Evolutionary conservation across 2,797 vertebrate species (phyloP).

Genomic region (Myotis myotis): DNA sequence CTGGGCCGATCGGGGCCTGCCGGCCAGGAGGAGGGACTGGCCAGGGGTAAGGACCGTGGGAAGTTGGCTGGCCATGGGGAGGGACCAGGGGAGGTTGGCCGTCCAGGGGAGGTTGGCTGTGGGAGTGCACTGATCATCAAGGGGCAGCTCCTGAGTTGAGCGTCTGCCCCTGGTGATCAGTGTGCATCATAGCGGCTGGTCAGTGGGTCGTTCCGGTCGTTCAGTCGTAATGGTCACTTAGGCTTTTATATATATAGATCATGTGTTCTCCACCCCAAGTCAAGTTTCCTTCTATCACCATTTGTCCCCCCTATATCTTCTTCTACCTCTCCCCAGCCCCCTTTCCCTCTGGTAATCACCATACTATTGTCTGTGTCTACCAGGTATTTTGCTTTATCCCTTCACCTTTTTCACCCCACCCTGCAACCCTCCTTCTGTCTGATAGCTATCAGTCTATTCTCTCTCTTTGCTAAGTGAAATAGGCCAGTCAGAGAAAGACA

Average conservation of each 20-base stretch:
- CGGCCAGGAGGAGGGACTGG: too few species aligned
- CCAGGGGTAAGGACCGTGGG: too few species aligned
- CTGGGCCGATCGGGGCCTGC: too few species aligned
- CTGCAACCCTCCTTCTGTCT: not conserved
- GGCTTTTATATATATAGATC: not conserved
- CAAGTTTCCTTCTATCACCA: not conserved
- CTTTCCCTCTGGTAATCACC: not conserved
- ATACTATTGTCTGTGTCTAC: not conserved
- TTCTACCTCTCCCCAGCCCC: too few species aligned
- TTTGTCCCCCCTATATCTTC: not conserved
- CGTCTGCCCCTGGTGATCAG: too few species aligned
- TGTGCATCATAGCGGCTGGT: too few species aligned
- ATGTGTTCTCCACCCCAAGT: not conserved
- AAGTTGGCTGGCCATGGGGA: too few species aligned
- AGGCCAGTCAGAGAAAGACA: not conserved
- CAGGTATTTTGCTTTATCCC: not conserved
- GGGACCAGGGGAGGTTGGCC: too few species aligned
- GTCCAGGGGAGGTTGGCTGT: too few species aligned
- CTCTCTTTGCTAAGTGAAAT: not conserved
- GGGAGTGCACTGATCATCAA: too few species aligned
- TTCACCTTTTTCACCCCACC: not conserved
- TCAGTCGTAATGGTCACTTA: too few species aligned
- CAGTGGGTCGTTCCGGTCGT: rapidly evolving
- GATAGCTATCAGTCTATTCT: not conserved
- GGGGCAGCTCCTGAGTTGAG: too few species aligned